phyloP scores from a whole-genome alignment of 2,888 invertebrate genomes.

The Euclidia mi region DNA sequence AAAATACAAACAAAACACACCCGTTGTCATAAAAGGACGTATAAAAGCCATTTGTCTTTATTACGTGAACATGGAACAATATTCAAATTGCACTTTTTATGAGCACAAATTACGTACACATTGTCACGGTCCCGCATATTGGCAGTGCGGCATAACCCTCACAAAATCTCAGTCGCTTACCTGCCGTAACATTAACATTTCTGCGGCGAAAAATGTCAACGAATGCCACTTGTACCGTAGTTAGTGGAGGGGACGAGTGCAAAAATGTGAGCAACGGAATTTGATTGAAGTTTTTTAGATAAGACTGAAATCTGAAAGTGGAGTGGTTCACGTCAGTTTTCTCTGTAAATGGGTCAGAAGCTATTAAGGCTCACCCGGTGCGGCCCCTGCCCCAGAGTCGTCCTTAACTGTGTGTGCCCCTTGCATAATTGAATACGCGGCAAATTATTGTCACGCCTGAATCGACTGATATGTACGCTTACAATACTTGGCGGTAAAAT shows the following conservation, averaged over 20 bases:
- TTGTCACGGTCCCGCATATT: no score
- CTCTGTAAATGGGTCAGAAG: slow-evolving; percentile 87
- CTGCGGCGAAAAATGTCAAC: slow-evolving; percentile 17
- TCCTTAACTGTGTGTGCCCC: slow-evolving; percentile 77
- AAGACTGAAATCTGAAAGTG: slow-evolving; percentile 61
- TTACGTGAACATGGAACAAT: no score
- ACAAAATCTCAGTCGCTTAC: not conserved
- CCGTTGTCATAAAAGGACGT: no score
- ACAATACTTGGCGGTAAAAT: slow-evolving; percentile 65
- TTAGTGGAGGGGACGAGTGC: slow-evolving; percentile 27
- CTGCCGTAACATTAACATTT: slow-evolving; percentile 12
- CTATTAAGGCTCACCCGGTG: slow-evolving; percentile 73
- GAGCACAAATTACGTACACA: no score
- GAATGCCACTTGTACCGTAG: not conserved
- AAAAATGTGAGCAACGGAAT: slow-evolving; percentile 59
- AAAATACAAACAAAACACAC: no score
- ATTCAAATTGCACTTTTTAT: no score
- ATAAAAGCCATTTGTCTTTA: no score
- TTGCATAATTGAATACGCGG: slow-evolving; percentile 88
- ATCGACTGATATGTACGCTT: slow-evolving; percentile 66
- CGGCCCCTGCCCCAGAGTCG: slow-evolving; percentile 59
- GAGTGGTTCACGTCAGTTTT: slow-evolving; percentile 75
- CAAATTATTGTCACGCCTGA: slow-evolving; percentile 85
- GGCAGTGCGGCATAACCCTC: not conserved
- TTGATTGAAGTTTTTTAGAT: slow-evolving; percentile 50